phyloP scores from a whole-genome alignment of 37 sponge, comb jelly and placozoan genomes.

The Oopsacas minuta region DNA sequence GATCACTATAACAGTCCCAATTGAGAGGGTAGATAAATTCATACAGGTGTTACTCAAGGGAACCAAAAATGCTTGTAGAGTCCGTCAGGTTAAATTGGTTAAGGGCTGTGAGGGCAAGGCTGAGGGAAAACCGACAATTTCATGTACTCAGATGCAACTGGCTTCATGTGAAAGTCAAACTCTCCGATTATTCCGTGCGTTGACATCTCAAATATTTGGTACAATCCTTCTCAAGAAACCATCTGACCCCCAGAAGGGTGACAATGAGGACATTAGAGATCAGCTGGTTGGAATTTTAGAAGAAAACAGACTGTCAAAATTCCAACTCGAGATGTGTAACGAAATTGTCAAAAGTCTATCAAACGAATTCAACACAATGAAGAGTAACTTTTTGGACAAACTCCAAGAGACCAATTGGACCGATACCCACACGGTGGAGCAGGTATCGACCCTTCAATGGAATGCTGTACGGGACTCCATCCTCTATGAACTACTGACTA shows the following conservation, averaged over 20 bases:
- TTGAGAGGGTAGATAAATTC: neutral
- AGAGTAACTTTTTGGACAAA: neutral
- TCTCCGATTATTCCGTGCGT: conserved; percentile 67
- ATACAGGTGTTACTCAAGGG: conserved; percentile 57
- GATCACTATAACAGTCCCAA: neutral
- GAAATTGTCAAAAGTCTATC: neutral
- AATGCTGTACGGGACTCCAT: neutral
- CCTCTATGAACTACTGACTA: conserved; percentile 73
- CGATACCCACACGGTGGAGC: neutral
- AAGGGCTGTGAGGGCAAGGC: conserved; percentile 21
- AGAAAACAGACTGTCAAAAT: neutral
- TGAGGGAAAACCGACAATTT: conserved; percentile 22
- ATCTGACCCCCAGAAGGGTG: neutral
- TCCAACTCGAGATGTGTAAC: neutral
- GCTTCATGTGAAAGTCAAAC: conserved; percentile 64
- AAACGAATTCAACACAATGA: neutral
- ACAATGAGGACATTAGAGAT: conserved; percentile 21
- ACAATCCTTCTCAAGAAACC: neutral
- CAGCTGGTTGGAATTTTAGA: conserved; percentile 45
- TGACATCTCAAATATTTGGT: conserved; percentile 66
- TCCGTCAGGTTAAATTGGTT: conserved; percentile 52
- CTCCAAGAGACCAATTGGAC: neutral
- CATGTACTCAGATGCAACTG: conserved; percentile 46
- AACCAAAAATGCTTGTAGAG: conserved; percentile 46
- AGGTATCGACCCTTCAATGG: neutral